These are phyloP conservation scores for Physella acuta DNA, from an alignment of 1,140 invertebrate species.

Conservation along the genomic window DNA sequence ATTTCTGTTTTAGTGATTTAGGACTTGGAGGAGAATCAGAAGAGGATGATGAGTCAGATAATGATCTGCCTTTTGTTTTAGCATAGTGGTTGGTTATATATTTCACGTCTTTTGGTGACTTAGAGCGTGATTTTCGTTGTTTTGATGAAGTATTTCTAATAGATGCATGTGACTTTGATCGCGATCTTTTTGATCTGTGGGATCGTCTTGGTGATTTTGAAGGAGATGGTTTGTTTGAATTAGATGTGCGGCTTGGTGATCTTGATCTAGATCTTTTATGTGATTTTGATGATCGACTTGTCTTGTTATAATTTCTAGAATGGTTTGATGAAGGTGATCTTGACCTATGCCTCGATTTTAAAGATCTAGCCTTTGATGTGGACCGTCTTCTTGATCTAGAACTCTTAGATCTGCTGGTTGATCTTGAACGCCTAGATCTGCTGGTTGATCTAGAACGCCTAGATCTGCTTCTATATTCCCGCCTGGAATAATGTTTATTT, in stretches of 20 bases:
- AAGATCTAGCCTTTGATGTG: neutral
- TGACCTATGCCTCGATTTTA: constrained; percentile 3
- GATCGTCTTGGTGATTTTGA: constrained; percentile 10
- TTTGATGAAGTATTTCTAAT: neutral
- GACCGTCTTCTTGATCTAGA: neutral
- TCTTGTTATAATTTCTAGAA: neutral
- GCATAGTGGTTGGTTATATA: neutral
- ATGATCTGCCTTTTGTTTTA: neutral
- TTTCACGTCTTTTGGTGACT: neutral
- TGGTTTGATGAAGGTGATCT: constrained; percentile 10
- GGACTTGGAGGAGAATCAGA: neutral
- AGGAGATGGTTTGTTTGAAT: constrained; percentile 8
- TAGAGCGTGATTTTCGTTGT: neutral
- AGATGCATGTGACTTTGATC: constrained; percentile 8
- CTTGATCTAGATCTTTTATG: constrained; percentile 27
- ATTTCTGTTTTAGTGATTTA: too few species aligned
- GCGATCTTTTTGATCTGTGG: neutral
- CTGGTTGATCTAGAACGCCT: constrained; percentile 6
- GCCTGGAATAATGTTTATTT: too few species aligned
- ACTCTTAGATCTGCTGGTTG: neutral
- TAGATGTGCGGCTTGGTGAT: constrained; percentile 28
- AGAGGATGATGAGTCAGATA: neutral
- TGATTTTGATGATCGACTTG: neutral
- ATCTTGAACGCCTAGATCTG: constrained; percentile 26
- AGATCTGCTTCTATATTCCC: constrained; percentile 32